Percentiles rank a stretch among this genome's conserved stretches.
These are phyloP conservation scores for Eulemur coronatus DNA, from an alignment of 2,797 vertebrate genomes.

Conservation along the genomic window DNA sequence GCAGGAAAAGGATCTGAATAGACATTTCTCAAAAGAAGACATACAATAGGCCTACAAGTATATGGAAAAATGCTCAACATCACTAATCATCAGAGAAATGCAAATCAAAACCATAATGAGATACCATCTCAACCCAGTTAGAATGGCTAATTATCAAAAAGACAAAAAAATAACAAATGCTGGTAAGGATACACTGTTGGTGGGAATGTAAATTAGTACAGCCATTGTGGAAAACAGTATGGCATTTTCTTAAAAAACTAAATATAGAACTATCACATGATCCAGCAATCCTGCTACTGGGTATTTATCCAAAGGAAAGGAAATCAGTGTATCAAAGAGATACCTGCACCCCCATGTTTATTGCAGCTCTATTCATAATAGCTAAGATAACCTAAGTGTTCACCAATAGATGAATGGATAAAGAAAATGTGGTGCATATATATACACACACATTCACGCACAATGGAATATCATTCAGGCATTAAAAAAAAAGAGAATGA, in stretches of 20 bases:
- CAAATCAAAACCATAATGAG: background rate
- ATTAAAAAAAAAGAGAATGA: background rate
- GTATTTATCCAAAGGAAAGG: background rate
- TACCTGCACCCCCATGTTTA: background rate
- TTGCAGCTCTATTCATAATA: background rate
- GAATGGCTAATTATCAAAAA: background rate
- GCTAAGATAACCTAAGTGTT: background rate
- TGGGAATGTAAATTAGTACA: background rate
- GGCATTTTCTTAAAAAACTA: background rate
- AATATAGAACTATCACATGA: background rate
- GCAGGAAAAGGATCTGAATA: background rate
- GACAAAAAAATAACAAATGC: background rate
- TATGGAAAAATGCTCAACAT: background rate
- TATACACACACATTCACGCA: too few species aligned
- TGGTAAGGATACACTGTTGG: background rate
- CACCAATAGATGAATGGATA: background rate
- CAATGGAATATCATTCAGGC: background rate
- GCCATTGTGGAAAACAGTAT: background rate
- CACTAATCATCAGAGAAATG: background rate
- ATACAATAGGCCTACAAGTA: background rate
- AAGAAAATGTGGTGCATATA: background rate
- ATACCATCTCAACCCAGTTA: background rate
- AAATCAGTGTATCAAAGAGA: background rate
- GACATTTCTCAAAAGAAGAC: background rate
- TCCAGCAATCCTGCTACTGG: background rate